phyloP scores from a whole-genome alignment of 2,113 vertebrate genomes.

The Recurvirostra avosetta region DNA sequence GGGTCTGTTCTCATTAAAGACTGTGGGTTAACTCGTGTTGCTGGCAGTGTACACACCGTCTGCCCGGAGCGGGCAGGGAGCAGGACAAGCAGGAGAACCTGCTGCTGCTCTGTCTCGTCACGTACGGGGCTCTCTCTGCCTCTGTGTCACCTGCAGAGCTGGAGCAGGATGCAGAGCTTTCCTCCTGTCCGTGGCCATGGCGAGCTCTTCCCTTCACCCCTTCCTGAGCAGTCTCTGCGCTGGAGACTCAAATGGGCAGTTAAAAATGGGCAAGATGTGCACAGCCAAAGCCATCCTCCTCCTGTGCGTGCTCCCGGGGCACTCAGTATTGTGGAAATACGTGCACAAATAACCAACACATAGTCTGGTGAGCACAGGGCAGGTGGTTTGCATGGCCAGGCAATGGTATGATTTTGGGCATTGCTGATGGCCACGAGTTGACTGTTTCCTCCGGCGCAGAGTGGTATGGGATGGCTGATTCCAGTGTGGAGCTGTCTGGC shows the following conservation, averaged over 20 bases:
- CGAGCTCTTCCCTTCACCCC: background rate
- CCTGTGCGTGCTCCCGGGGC: background rate
- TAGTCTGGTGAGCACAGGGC: fast-evolving
- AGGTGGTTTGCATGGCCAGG: fast-evolving
- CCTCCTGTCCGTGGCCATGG: fast-evolving
- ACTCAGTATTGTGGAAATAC: fast-evolving
- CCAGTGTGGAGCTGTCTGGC: background rate
- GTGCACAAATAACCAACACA: background rate
- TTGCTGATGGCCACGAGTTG: background rate
- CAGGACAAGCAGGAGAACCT: background rate
- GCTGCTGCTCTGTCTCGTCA: background rate
- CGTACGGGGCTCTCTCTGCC: background rate
- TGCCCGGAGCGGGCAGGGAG: background rate
- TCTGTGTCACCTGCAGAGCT: background rate
- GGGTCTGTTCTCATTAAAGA: background rate
- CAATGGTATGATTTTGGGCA: background rate
- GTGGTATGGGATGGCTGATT: background rate
- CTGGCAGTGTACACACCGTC: background rate
- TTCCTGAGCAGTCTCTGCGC: background rate
- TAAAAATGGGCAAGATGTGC: background rate
- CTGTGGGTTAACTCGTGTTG: background rate
- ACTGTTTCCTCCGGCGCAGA: background rate
- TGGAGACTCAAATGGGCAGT: background rate
- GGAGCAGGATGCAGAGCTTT: background rate
- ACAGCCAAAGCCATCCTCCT: background rate